Base-by-base conservation (phyloP, 2,797 vertebrate genomes). In the Gila robusta region DNA sequence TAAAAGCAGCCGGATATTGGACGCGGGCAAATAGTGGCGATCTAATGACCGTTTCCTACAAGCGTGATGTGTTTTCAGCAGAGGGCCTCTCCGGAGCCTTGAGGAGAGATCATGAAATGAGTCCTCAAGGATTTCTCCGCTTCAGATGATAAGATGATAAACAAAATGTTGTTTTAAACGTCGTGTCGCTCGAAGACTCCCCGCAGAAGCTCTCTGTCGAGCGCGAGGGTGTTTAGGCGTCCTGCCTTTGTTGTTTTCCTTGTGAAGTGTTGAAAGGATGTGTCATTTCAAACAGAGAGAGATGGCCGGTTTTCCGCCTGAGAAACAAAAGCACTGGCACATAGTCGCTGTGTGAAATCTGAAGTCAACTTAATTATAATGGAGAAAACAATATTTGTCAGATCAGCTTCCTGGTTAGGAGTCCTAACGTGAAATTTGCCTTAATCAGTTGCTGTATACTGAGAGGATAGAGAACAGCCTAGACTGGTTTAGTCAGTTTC, bases 181-280 rank as follows among this genome's bases (percentile, higher is more conserved):
- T 70, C 5, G 56, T 6, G 32, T 72, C 49, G 7, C 67, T 71
- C 16, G 35, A 52, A 59, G 52, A 71, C 81, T 82, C 70, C 81
- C 70, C 37, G 28, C 81, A 49, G 74, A 47, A 52, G 73, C 49
- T 69, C 74, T 84, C 73, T 14, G 32, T 39, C 5, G 54, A 80
- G 62, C 16, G 19, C 9, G 59, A 56, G 79, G 44, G 84, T 49
- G 59, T 86, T 79, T 72, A 80, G 84, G 47, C 77, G 12, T 49
- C 41, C 44, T 54, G 17, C 35, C 83, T 84, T 79, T 84, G 83
- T 70, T 84, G 83, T 84, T 76, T 76, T 77, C 23, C 72, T 37
- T 84, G 59, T 84, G 59, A 83, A 83, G 82, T 76, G 72, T 83
- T 83, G 72, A 76, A 83, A 83, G 71, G 21, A 66, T 64, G 72